Base-by-base conservation (phyloP, 2,113 vertebrate genomes). In the Rutilus rutilus region DNA sequence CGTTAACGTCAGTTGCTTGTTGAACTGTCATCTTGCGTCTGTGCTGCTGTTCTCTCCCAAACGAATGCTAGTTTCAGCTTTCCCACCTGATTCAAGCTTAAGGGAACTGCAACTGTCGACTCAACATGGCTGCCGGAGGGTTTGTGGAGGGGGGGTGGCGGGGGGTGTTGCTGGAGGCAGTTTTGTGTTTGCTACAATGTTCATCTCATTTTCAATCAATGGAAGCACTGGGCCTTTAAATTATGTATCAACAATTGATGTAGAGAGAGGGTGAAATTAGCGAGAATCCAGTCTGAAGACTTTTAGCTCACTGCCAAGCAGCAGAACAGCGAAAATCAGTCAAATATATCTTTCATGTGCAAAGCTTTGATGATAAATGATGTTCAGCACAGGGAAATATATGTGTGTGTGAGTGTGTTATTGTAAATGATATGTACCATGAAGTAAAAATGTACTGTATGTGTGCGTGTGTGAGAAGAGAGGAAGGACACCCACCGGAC, bases 1-100 rank as follows among this genome's bases (percentile, higher is more conserved):
- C 42, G 84, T 93, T 92, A 92, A 67, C 30, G 25, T 94, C 90
- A 92, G 47, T 19, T 17, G 62, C 88, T 90, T 81, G 79, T 60
- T 82, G 86, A 78, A 73, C 88, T 85, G 90, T 89, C 91, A 89
- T 88, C 85, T 86, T 75, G 86, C 60, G 50, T 57, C 74, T 73
- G 36, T 54, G 5, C 30, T 78, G 78, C 78, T 52, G n/a, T 82
- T 85, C 78, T 86, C 85, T 82, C 69, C 82, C 36, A 75, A 73
- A 30, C 50, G 23, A 36, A 79, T 15, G 30, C 42, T 25, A 25
- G 71, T 57, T 86, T 85, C 62, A 82, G 82, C 67, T 76, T 73
- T 80, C 50, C 69, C 30, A 71, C 77, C 76, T 76, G 77, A 85
- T 83, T 84, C 77, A 5, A 62, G 77, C 84, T 78, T 25, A 79